Base-by-base conservation (phyloP, 2,797 vertebrate species). In the Sphaeramia orbicularis region DNA sequence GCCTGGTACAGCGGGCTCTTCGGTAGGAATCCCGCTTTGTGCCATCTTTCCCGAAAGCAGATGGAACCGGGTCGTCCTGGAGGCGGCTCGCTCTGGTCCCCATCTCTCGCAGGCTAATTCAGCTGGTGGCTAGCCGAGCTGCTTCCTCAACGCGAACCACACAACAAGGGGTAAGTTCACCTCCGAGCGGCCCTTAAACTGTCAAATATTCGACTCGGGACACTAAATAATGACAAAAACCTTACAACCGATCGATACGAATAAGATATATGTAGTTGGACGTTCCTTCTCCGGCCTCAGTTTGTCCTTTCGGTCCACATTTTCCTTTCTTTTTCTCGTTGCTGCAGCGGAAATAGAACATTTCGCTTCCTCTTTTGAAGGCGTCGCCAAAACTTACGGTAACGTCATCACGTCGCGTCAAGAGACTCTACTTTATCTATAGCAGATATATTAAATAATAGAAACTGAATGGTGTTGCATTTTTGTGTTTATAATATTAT, bases 1-100 rank as follows among this genome's bases (percentile, higher is more conserved):
- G 94, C 86, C 94, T 91, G 63, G 85, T 6, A 12, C 87, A 92
- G 32, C 92, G 93, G 47, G 90, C 48, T 32, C 92, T 85, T 52
- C 93, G 87, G 21, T 86, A 94, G 1, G 93, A 93, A 3, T 93
- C 93, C 49, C 93, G 85, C 75, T 91, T 94, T 16, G 91, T 60
- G 67, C 85, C 90, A 45, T 94, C 93, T 70, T 94, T 95, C 6
- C 84, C 90, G 48, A 94, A 90, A 19, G 90, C 67, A 9, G 92
- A 55, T 58, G 93, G 77, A 32, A 87, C 76, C 30, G 91, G 80
- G 47, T 94, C 93, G 71, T 94, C 94, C 53, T 93, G 93, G 24
- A 94, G 84, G 79, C 94, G 94, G 62, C 94, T 94, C 1, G 93
- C 91, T 89, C 92, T 90, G 10, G 92, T 93, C 60, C 94, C 94